Evolutionary conservation across 2,113 vertebrate genomes (phyloP), one percentile per base, ranked within the genome.

Genomic region (Clinocottus analis): DNA sequence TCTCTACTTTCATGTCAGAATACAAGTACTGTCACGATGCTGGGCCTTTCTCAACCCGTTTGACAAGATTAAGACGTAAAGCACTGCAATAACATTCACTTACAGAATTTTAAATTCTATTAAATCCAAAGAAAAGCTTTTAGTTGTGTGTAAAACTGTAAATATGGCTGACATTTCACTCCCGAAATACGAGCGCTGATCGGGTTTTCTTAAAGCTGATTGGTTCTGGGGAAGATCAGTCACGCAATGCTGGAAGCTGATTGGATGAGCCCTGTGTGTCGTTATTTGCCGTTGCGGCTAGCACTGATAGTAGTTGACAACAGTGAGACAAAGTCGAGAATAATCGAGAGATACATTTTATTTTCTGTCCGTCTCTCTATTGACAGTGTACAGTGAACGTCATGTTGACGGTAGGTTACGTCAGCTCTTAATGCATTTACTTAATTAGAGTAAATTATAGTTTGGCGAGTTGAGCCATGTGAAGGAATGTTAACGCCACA

Each of bases 131-230:
- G 43, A 51, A 63, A 9, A 75, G 79, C 63, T 80, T 89, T 88
- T 79, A 62, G 72, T 75, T 63, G 60, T 90, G 80, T 86, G 91
- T 91, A 61, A 85, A 56, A 92, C 85, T 89, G 92, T 93, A 91
- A 95, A 95, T 90, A 95, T 95, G 94, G 94, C 95, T 93, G 95
- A 95, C 94, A 94, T 93, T 92, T 95, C 92, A 87, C 92, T 94
- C 86, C 87, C 33, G 89, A 90, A 92, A 89, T 90, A 90, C 89
- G 89, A 80, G 75, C 88, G 68, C 86, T 58, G 89, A 82, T 89
- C 68, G 69, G 84, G 59, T 65, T 25, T 89, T 79, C 83, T 59
- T 2, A 21, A 72, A 56, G 45, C 62, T 73, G 73, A 92, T 93
- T 93, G 93, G 93, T 65, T 89, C 21, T 0, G 8, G 9, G 2